These are phyloP conservation scores for Deilephila elpenor DNA, from an alignment of 2,888 invertebrate species.

Conservation along the genomic window DNA sequence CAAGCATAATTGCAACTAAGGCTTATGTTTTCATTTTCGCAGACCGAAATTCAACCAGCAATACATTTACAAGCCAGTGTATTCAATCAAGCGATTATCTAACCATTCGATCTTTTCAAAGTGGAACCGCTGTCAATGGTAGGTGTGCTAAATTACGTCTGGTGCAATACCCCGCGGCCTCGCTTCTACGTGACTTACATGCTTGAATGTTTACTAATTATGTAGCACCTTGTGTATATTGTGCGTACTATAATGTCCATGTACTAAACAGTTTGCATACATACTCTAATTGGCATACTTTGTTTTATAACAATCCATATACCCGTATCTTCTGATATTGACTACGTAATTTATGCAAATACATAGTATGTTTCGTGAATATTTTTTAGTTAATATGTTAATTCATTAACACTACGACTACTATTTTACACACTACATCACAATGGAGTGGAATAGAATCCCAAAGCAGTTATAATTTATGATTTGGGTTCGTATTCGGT, in stretches of 20 bases:
- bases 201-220: slow-evolving; percentile 19
- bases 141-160: slow-evolving; percentile 21
- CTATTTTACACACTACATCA: too few species aligned
- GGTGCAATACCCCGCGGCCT: slow-evolving; percentile 8
- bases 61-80: background rate
- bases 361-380: too few species aligned
- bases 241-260: slow-evolving; percentile 3
- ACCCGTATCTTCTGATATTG: too few species aligned
- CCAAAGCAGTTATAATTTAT: too few species aligned
- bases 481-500: too few species aligned
- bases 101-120: background rate
- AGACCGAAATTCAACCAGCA: too few species aligned
- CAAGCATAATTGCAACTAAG: too few species aligned
- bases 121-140: background rate
- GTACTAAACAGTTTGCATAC: background rate
- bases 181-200: slow-evolving; percentile 14
- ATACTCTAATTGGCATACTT: background rate
- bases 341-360: too few species aligned
- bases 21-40: too few species aligned
- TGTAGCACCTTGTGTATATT: background rate
- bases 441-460: too few species aligned
- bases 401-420: too few species aligned
- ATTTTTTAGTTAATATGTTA: too few species aligned
- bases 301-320: background rate
- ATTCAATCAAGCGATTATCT: background rate